Evolutionary conservation across 1,140 invertebrate species (phyloP), one percentile per base, ranked within the genome.

Genomic region (Philopotamus ludificatus): DNA sequence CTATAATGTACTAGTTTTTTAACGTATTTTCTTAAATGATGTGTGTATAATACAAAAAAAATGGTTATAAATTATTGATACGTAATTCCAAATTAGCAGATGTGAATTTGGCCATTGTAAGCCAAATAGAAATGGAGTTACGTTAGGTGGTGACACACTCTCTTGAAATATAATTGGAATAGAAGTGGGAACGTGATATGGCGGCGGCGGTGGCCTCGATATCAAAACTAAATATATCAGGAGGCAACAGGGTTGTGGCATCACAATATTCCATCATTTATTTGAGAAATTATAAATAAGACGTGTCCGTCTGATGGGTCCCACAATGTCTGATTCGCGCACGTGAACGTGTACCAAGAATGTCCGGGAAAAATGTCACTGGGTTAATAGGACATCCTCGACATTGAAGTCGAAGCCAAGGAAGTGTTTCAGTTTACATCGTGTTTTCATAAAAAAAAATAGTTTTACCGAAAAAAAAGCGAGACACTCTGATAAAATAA

Each of bases 91-190:
- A n/a, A n/a, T n/a, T 34, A 34, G 4, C 28, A 34, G 28, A 34
- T 7, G 12, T 34, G 28, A 34, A 34, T 55, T 34, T 18, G 9
- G 16, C 28, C 49, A 51, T 51, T 25, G 12, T 10, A 12, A 23
- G 9, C 23, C 20, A 28, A 55, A 55, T 25, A 26, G 26, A 16
- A 25, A 55, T 55, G 26, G 26, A 55, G 51, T 55, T 55, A 16
- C 10, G 57, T 25, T n/a, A 25, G 45, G 26, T 21, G 59, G 26
- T 61, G 60, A 63, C 60, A 63, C 60, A 63, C 49, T 51, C 45
- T 28, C 60, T 28, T 50, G 45, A 63, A 51, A 63, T 63, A 63
- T 63, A 59, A 59, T 59, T 39, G 47, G 28, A 63, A 51, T 51
- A 51, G 60, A 59, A 47, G 45, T 50, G 47, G 60, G 49, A 63